Evolutionary conservation across 2,888 invertebrate species (phyloP).

Genomic region (Siphlonurus alternatus): DNA sequence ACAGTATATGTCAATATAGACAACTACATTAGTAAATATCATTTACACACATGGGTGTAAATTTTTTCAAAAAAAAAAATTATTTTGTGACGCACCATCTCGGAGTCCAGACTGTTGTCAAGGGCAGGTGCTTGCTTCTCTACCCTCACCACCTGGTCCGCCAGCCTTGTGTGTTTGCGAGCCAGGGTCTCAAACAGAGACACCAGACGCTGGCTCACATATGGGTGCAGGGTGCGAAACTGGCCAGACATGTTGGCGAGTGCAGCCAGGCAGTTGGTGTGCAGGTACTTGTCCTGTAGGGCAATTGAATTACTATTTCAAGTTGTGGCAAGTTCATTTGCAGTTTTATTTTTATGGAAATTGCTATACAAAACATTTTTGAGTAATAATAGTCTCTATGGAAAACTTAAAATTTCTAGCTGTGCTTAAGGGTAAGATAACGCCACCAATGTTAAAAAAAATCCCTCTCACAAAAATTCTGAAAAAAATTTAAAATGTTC

Average conservation of each 20-base stretch:
- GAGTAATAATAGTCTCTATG: too few relatives aligned
- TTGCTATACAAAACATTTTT: too few relatives aligned
- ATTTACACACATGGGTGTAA: too few relatives aligned
- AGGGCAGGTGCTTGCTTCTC: neutral
- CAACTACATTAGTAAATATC: too few relatives aligned
- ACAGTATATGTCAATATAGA: too few relatives aligned
- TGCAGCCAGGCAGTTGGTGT: slow-evolving; percentile 96
- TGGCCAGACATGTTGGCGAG: slow-evolving; percentile 94
- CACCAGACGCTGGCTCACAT: slow-evolving; percentile 86
- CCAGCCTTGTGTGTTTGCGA: slow-evolving; percentile 59
- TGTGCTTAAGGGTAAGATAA: too few relatives aligned
- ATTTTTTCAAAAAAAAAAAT: too few relatives aligned
- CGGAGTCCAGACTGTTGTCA: slow-evolving; percentile 4
- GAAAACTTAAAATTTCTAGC: too few relatives aligned
- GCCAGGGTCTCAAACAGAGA: slow-evolving; percentile 82
- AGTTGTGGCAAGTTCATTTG: neutral
- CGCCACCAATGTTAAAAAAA: too few relatives aligned
- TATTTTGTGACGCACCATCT: slow-evolving; percentile 4
- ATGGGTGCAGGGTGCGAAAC: slow-evolving; percentile 84
- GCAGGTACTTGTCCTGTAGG: slow-evolving; percentile 77
- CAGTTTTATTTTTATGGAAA: neutral
- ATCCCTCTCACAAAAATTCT: too few relatives aligned
- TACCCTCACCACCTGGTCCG: slow-evolving; percentile 33
- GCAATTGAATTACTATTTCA: too few relatives aligned
- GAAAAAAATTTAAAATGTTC: too few relatives aligned